Conservation (phyloP, 2,888 invertebrate genomes). For the Archaeoteleia sp. region DNA sequence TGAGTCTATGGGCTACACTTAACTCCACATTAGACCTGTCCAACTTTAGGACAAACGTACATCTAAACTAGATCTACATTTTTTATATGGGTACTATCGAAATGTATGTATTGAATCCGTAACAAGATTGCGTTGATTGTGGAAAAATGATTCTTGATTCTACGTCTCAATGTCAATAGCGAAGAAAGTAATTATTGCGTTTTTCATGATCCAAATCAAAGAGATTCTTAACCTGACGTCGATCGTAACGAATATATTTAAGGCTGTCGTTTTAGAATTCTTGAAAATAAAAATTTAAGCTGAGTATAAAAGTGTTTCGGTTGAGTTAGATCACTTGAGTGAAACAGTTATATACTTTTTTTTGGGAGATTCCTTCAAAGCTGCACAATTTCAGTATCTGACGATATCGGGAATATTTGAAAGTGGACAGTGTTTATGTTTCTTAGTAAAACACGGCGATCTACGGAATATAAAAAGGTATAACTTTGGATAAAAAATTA, state of each 20-base stretch:
- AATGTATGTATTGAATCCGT: conserved; percentile 5
- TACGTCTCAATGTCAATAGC: neutral
- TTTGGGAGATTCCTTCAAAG: conserved; percentile 28
- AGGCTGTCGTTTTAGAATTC: conserved; percentile 42
- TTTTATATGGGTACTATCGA: no score
- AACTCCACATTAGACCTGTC: no score
- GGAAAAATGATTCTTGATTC: neutral
- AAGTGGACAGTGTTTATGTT: conserved; percentile 30
- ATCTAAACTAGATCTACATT: no score
- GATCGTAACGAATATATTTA: conserved; percentile 19
- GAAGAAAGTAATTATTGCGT: neutral
- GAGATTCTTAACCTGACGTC: neutral
- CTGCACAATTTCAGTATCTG: conserved; percentile 21
- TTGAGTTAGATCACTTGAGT: conserved; percentile 19
- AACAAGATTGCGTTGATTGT: no score
- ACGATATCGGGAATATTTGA: conserved; percentile 44
- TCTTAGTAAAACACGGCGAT: conserved; percentile 22
- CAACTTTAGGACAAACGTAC: no score
- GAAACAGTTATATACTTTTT: conserved; percentile 22
- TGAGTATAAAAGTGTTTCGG: conserved; percentile 30
- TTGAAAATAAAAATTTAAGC: conserved; percentile 21
- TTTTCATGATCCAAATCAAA: conserved; percentile 12
- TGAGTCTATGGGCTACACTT: no score
- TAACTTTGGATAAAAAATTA: conserved; percentile 46
- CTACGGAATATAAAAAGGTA: conserved; percentile 49